Evolutionary conservation across 2,797 vertebrate species (phyloP).

Genomic region (Diceros bicornis): DNA sequence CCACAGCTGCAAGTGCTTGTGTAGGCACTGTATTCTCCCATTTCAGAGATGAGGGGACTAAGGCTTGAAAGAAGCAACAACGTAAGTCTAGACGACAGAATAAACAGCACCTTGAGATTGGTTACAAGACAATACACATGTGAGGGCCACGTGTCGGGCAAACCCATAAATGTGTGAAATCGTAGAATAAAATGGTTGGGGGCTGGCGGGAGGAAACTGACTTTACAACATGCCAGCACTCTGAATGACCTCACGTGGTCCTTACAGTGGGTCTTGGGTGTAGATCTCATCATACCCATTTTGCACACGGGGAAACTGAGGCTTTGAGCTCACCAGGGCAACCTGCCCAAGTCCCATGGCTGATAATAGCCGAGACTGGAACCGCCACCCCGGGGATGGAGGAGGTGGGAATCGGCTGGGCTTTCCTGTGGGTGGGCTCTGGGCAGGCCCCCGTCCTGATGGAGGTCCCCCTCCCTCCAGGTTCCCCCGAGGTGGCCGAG

Average conservation of each 20-base stretch:
- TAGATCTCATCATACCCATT: not conserved
- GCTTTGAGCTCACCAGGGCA: not conserved
- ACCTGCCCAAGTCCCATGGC: not conserved
- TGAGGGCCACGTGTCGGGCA: too few species aligned
- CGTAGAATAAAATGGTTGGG: not conserved
- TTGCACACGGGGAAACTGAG: not conserved
- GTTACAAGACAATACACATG: accelerated
- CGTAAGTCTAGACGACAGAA: not conserved
- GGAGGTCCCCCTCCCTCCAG: conserved; percentile 29
- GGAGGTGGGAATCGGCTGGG: not conserved
- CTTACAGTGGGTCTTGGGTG: not conserved
- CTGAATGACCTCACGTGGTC: not conserved
- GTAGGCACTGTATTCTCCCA: too few species aligned
- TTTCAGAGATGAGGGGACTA: not conserved
- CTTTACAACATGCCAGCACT: not conserved
- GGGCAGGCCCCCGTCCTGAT: not conserved
- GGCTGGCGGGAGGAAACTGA: not conserved
- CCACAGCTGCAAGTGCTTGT: not conserved
- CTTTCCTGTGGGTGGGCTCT: not conserved
- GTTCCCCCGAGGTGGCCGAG: conserved; percentile 89
- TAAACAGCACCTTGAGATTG: not conserved
- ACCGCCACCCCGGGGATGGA: not conserved
- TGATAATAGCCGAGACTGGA: not conserved
- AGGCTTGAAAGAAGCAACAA: not conserved
- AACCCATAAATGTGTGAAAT: not conserved